Percentiles rank a stretch among this genome's conserved stretches.
These are phyloP conservation scores for Bathynomus jamesi DNA, from an alignment of 1,140 invertebrate genomes.

Conservation along the genomic window DNA sequence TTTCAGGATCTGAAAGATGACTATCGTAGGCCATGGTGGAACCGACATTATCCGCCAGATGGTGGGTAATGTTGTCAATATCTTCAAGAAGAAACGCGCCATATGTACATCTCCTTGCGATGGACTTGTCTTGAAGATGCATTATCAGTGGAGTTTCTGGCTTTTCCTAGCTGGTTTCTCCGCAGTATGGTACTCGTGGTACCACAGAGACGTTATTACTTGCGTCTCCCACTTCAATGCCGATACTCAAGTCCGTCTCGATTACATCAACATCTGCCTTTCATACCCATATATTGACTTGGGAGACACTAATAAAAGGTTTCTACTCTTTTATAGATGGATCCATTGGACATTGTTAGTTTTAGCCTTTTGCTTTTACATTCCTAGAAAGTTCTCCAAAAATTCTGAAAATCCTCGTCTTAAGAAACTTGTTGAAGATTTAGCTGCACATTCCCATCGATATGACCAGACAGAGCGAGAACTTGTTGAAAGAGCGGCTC, in stretches of 20 bases:
- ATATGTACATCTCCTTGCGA: slow-evolving; percentile 16
- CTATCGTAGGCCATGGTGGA: slow-evolving; percentile 19
- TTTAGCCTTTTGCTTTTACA: slow-evolving; percentile 15
- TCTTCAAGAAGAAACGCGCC: slow-evolving; percentile 21
- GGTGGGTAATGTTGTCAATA: slow-evolving; percentile 20
- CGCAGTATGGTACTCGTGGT: slow-evolving; percentile 21
- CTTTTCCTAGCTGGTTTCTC: slow-evolving; percentile 19
- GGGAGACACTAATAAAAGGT: slow-evolving; percentile 5
- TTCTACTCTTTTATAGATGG: slow-evolving; percentile 15
- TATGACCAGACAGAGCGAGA: slow-evolving; percentile 15
- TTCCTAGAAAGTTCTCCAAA: slow-evolving; percentile 18
- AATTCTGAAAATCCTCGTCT: slow-evolving; percentile 16
- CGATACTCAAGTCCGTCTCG: slow-evolving; percentile 16
- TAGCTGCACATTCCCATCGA: slow-evolving; percentile 8
- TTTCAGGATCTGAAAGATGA: slow-evolving; percentile 21
- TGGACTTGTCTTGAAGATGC: slow-evolving; percentile 22
- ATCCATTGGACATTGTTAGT: slow-evolving; percentile 16
- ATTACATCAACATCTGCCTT: slow-evolving; percentile 19
- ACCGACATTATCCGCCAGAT: slow-evolving; percentile 18
- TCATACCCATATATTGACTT: slow-evolving; percentile 14
- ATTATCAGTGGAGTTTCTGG: slow-evolving; percentile 20
- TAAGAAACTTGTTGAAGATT: slow-evolving; percentile 17
- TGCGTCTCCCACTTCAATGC: slow-evolving; percentile 19
- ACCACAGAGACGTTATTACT: slow-evolving; percentile 16
- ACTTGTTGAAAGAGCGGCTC: slow-evolving; percentile 8